These are phyloP conservation scores for Epinephelus coioides DNA, from an alignment of 2,797 vertebrate genomes.

Conservation along the genomic window DNA sequence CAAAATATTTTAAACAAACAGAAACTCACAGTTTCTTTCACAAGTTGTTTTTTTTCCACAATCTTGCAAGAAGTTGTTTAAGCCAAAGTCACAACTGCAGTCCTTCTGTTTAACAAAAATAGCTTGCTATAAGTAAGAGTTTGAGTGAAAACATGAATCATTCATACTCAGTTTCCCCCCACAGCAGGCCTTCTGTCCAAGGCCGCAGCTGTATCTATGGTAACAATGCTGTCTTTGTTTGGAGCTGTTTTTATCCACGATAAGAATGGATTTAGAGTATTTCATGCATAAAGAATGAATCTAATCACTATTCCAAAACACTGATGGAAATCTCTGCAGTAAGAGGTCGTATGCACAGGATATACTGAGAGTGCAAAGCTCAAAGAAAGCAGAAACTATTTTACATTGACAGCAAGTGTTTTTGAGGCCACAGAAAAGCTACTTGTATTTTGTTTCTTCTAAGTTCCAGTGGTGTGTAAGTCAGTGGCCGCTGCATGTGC, in stretches of 20 bases:
- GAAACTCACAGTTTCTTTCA: not conserved
- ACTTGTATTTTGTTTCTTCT: not conserved
- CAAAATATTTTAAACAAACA: not conserved
- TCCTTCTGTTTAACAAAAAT: not conserved
- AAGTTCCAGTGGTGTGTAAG: not conserved
- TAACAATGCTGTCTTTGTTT: conserved; percentile 48
- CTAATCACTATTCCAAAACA: conserved; percentile 22
- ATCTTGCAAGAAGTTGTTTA: not conserved
- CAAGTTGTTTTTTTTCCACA: not conserved
- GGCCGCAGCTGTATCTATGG: conserved; percentile 23
- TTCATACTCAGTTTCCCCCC: not conserved
- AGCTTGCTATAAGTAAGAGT: not conserved
- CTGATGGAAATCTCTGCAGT: not conserved
- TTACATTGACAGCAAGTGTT: not conserved
- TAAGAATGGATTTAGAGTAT: conserved; percentile 37
- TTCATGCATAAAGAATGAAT: conserved; percentile 22
- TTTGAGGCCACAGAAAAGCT: not conserved
- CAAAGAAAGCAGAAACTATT: not conserved
- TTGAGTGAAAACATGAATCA: conserved; percentile 10
- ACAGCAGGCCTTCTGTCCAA: conserved; percentile 11
- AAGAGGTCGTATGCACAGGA: not conserved
- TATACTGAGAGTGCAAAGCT: not conserved
- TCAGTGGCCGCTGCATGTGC: not conserved
- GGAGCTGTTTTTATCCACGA: not conserved
- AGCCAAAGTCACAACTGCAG: not conserved